Base-by-base conservation (phyloP, 2,113 vertebrate species). In the Tapirus terrestris region DNA sequence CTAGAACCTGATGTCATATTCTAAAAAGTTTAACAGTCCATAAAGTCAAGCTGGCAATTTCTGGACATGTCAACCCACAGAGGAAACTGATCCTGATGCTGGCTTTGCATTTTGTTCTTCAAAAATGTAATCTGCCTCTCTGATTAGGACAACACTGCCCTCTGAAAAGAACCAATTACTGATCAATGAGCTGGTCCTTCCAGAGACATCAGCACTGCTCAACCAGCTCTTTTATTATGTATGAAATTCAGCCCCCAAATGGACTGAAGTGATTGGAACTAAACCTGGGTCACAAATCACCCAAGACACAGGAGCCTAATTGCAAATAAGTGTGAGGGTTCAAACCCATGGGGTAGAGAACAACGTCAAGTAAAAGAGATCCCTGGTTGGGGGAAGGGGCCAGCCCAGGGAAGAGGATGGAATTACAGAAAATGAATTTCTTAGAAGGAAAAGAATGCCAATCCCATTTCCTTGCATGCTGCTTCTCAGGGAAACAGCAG, bases 401-500 rank as follows among this genome's bases (percentile, higher is more conserved):
- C 60, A 4, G 48, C 33, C 36, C 31, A 21, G 36, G 68, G 67
- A 60, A 43, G 60, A 58, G 0, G 25, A 23, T 27, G 6, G 68
- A 7, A 39, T 56, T 12, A 3, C 31, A 39, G 3, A 18, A 20
- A 63, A n/a, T 3, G 2, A 33, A 17, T 11, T n/a, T 43, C 21
- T 25, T 0, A 1, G 25, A 10, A 36, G 63, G 31, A 39, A 39
- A 67, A 84, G 48, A 61, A 61, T 4, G 18, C 80, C 81, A 75
- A 13, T 5, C 11, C 76, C 1, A 2, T 63, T 75, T 43, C 53
- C 79, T 51, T 6, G 51, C 11, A 6, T 4, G 75, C 75, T 20
- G 73, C 77, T 84, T 83, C 96, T 75, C 51, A 21, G 82, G 91
- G 73, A 97, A 85, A 63, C 43, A 23, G 13, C 67, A 76, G 85